Evolutionary conservation across 1,140 invertebrate genomes (phyloP), one percentile per base, ranked within the genome.

Genomic region (Drosophila sechellia): DNA sequence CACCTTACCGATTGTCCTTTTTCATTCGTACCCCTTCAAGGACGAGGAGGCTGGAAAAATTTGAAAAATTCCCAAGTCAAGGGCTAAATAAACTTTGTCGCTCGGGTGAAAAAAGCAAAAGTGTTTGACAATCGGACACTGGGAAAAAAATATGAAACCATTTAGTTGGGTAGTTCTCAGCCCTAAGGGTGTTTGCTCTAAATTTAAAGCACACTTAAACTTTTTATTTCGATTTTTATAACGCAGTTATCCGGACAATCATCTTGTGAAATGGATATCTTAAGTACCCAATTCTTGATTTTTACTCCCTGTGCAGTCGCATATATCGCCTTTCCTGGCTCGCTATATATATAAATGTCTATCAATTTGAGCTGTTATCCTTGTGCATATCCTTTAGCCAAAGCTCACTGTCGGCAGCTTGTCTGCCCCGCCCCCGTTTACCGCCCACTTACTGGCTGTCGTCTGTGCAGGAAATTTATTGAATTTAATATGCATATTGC

Each of bases 401-500:
- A 65, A 65, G 64, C 64, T 70, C 50, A 70, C 66, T 70, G 66
- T 70, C 66, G 72, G 59, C 72, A 75, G 71, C 72, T 57, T 75
- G 72, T 75, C 72, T 74, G 58, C 35, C 42, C 12, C 50, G 1
- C 27, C 52, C 11, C 43, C 34, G n/a, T 39, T 66, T 27, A 22
- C 11, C 20, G 49, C 43, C 35, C 34, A 31, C 31, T 31, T 10
- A 8, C 31, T 27, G 25, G 39, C 31, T 64, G 53, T 48, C 61
- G 40, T 50, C 46, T 46, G 48, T 34, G 42, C 42, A 37, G 63
- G 49, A 81, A 86, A 86, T 86, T 86, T 87, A 86, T 87, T 87
- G 83, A 86, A 86, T 86, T 86, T 86, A 86, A 87, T 83, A 87
- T 86, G 83, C 83, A 86, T 86, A 86, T 87, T 86, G 83, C 71